Percentiles rank a stretch among this genome's conserved stretches.
These are phyloP conservation scores for Antigone vipio DNA, from an alignment of 2,113 vertebrate genomes.

Conservation along the genomic window DNA sequence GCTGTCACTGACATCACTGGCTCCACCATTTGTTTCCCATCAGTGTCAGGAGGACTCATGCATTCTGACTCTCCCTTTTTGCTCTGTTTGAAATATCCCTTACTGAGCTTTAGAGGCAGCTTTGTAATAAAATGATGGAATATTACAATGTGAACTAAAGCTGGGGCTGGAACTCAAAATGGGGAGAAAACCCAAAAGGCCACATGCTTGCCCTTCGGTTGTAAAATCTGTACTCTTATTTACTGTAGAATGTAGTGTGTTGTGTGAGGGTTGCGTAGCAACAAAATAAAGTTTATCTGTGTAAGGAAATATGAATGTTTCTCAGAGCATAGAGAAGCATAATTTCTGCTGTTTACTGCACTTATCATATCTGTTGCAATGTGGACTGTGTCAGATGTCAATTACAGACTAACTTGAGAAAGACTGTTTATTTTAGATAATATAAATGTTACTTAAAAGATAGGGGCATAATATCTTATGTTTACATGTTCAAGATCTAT, in stretches of 20 bases:
- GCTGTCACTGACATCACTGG: neutral
- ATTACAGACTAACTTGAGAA: slow-evolving; percentile 55
- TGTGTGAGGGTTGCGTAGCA: slow-evolving; percentile 70
- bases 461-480: slow-evolving; percentile 55
- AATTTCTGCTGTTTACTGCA: slow-evolving; percentile 66
- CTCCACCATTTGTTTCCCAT: slow-evolving; percentile 29
- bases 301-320: slow-evolving; percentile 65
- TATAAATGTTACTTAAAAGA: slow-evolving; percentile 74
- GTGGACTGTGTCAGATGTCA: slow-evolving; percentile 68
- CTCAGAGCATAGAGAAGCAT: slow-evolving; percentile 52
- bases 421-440: slow-evolving; percentile 74
- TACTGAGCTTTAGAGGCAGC: slow-evolving; percentile 30
- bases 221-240: slow-evolving; percentile 72
- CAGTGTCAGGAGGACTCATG: neutral
- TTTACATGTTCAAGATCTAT: slow-evolving; percentile 63
- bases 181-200: slow-evolving; percentile 49
- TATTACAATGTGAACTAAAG: slow-evolving; percentile 63
- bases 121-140: slow-evolving; percentile 52
- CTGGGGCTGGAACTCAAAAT: slow-evolving; percentile 58
- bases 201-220: slow-evolving; percentile 53
- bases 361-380: slow-evolving; percentile 62
- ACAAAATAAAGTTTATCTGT: slow-evolving; percentile 73
- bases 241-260: slow-evolving; percentile 45
- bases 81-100: slow-evolving; percentile 1
- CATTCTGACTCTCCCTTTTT: neutral